phyloP scores from a whole-genome alignment of 2,888 invertebrate genomes.

The Drosophila mulleri region DNA sequence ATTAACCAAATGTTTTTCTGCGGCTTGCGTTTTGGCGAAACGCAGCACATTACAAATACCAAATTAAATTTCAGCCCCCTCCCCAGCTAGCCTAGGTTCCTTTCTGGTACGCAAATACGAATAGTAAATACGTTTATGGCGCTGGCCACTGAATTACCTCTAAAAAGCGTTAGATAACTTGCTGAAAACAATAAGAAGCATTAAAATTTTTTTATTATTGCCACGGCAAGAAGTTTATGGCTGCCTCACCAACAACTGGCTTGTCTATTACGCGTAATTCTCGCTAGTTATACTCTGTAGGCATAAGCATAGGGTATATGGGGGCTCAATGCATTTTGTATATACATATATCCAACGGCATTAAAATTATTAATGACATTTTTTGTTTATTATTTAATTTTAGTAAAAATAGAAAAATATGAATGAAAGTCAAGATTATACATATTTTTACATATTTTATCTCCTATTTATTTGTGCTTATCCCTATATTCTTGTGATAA shows the following conservation, averaged over 20 bases:
- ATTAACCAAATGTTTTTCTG: conserved; percentile 47
- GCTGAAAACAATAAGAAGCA: conserved; percentile 70
- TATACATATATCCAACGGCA: not conserved
- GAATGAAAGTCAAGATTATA: too few relatives aligned
- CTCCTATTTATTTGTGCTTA: too few relatives aligned
- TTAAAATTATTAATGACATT: too few relatives aligned
- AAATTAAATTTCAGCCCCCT: conserved; percentile 45
- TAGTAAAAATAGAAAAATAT: too few relatives aligned
- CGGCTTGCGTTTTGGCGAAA: conserved; percentile 33
- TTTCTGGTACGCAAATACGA: conserved; percentile 39
- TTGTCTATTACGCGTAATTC: conserved; percentile 61
- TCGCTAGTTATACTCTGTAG: conserved; percentile 10
- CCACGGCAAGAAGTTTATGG: conserved; percentile 65
- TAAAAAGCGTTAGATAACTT: conserved; percentile 62
- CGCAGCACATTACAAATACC: conserved; percentile 44
- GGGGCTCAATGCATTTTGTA: not conserved
- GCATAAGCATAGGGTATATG: not conserved
- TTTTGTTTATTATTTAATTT: too few relatives aligned
- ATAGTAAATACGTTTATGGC: conserved; percentile 65
- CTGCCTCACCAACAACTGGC: conserved; percentile 33
- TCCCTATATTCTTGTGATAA: too few relatives aligned
- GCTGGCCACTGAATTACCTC: conserved; percentile 53
- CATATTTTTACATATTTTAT: too few relatives aligned
- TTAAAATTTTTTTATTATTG: conserved; percentile 73
- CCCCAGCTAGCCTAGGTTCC: conserved; percentile 1